Evolutionary conservation across 2,113 vertebrate species (phyloP).

Genomic region (Phrynosoma blainvillii): DNA sequence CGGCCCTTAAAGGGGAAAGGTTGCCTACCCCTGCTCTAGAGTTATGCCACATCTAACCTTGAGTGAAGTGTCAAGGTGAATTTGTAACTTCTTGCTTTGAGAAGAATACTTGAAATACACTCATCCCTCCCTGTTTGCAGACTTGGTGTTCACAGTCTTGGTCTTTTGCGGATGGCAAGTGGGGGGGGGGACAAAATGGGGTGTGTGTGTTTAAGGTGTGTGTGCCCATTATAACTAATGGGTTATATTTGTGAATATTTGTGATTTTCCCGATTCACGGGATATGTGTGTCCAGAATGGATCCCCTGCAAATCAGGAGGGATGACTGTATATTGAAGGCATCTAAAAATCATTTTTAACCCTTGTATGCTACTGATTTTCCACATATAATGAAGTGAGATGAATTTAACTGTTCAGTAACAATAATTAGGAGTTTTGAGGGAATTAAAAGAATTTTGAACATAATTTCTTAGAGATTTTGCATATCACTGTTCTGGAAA

Average conservation of each 20-base stretch:
- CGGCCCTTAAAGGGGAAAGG: too few species aligned
- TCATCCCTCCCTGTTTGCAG: too few species aligned
- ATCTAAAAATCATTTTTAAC: not conserved
- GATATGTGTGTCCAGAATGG: too few species aligned
- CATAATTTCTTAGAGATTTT: not conserved
- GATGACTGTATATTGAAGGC: not conserved
- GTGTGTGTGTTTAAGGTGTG: too few species aligned
- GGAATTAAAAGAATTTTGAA: not conserved
- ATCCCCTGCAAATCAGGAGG: too few species aligned
- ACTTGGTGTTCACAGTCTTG: too few species aligned
- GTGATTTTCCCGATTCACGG: too few species aligned
- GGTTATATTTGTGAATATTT: too few species aligned
- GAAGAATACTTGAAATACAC: not conserved
- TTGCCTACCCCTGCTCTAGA: not conserved
- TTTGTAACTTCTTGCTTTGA: not conserved
- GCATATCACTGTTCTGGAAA: not conserved
- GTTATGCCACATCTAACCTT: not conserved
- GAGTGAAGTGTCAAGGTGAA: not conserved
- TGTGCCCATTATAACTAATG: too few species aligned
- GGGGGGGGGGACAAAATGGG: too few species aligned
- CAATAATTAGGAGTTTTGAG: not conserved
- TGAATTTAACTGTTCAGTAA: not conserved
- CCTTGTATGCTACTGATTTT: not conserved
- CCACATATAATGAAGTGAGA: not conserved
- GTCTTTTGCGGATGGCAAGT: too few species aligned